Base-by-base conservation (phyloP, 2,888 invertebrate species). In the Candidula unifasciata region DNA sequence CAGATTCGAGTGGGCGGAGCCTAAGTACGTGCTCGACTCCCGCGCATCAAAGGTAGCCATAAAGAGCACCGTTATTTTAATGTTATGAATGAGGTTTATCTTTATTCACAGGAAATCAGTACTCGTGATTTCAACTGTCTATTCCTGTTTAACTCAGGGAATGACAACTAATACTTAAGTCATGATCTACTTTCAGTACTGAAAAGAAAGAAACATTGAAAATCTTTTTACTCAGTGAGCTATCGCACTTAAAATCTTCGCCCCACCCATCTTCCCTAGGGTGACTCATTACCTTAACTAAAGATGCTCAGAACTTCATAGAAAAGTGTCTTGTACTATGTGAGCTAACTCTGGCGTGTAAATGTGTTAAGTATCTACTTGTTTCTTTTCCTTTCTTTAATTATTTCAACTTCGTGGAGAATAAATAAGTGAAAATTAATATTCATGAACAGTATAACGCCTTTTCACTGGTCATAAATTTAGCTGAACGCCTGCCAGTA, bases 1-100 rank as follows among this genome's bases (percentile, higher is more conserved):
- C 44, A 68, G 66, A 78, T 54, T 16, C 6, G 13, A 68, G 78
- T 30, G 57, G 83, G 83, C 83, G 83, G 83, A n/a, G 77, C 69
- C 68, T 57, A 83, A 60, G 33, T 77, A 77, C 54, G 76, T 80
- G 80, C 80, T 60, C 13, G 33, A 35, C 64, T 37, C 69, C 71
- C 35, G 71, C 27, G 5, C 52, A 33, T 71, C 80, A 71, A 71
- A 57, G 71, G 71, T 27, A 69, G 24, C 71, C 78, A 79, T 79
- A 79, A 79, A 68, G 66, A 44, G 44, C 18, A 68, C 21, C 79
- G 35, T 10, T 79, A 66, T 79, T 13, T 27, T 24, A 13, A 66
- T n/a, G 35, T 78, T 79, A 79, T 79, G 79, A 79, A 79, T 79
- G 79, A 44, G 44, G n/a, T 44, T 27, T 27, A n/a, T n/a, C 64